A percentile compares a stretch with the other conserved stretches of the same genome.
These are phyloP conservation scores for Onychostoma macrolepis DNA, from an alignment of 2,113 vertebrate species.

Conservation along the genomic window DNA sequence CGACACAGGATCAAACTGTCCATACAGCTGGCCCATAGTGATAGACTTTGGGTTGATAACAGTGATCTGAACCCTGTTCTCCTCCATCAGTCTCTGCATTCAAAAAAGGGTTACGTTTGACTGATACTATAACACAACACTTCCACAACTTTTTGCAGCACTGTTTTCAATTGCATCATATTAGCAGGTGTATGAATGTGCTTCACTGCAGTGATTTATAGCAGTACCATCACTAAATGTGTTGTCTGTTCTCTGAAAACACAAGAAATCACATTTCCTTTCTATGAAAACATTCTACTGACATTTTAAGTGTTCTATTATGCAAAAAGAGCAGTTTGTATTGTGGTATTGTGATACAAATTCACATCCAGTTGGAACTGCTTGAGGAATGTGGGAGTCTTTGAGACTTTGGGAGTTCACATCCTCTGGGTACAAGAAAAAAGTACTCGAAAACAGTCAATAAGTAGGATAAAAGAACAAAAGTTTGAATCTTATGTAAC, in stretches of 20 bases:
- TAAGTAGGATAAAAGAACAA: constrained; percentile 11
- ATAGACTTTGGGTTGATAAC: constrained; percentile 91
- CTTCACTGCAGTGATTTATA: constrained; percentile 24
- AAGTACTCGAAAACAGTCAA: background rate
- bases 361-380: constrained; percentile 7
- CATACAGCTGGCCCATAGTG: constrained; percentile 91
- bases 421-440: constrained; percentile 12
- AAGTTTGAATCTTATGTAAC: constrained; percentile 20
- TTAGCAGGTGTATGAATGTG: constrained; percentile 1
- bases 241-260: background rate
- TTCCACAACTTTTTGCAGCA: background rate
- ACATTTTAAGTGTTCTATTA: background rate
- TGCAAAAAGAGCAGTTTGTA: constrained; percentile 9
- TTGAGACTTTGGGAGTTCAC: constrained; percentile 5
- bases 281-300: background rate
- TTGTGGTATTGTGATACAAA: constrained; percentile 21
- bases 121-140: background rate
- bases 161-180: background rate
- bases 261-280: constrained; percentile 4
- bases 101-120: constrained; percentile 1
- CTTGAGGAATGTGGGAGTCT: constrained; percentile 3
- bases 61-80: constrained; percentile 88
- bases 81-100: constrained; percentile 85
- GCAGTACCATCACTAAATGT: constrained; percentile 23
- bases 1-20: constrained; percentile 87